Evolutionary conservation across 2,113 vertebrate genomes (phyloP).

Genomic region (Lycocorax pyrrhopterus): DNA sequence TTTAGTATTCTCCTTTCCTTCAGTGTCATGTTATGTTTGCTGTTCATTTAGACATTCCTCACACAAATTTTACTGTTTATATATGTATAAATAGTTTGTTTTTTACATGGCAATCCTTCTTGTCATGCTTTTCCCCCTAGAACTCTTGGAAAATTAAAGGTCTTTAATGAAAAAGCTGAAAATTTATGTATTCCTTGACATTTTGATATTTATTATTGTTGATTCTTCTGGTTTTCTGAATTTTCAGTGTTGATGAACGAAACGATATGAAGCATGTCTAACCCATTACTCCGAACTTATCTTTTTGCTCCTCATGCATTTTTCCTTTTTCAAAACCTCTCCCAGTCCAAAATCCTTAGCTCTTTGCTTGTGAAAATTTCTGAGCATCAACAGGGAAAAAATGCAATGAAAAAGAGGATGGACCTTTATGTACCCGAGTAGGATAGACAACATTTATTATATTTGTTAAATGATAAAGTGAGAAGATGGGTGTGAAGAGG

Average conservation of each 20-base stretch:
- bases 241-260: neutral
- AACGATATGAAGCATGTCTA: neutral
- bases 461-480: neutral
- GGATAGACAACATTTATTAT: neutral
- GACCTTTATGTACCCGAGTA: neutral
- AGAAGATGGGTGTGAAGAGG: neutral
- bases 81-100: neutral
- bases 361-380: neutral
- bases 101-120: neutral
- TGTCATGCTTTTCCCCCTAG: neutral
- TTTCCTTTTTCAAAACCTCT: neutral
- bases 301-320: neutral
- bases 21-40: fast-evolving
- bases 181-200: neutral
- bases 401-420: neutral
- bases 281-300: neutral
- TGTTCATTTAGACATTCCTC: neutral
- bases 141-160: neutral
- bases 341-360: neutral
- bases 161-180: neutral
- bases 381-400: neutral
- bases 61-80: neutral
- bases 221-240: neutral
- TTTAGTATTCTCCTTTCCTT: neutral
- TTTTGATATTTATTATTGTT: neutral